phyloP scores from a whole-genome alignment of 1,140 invertebrate genomes.

The Fopius arisanus region DNA sequence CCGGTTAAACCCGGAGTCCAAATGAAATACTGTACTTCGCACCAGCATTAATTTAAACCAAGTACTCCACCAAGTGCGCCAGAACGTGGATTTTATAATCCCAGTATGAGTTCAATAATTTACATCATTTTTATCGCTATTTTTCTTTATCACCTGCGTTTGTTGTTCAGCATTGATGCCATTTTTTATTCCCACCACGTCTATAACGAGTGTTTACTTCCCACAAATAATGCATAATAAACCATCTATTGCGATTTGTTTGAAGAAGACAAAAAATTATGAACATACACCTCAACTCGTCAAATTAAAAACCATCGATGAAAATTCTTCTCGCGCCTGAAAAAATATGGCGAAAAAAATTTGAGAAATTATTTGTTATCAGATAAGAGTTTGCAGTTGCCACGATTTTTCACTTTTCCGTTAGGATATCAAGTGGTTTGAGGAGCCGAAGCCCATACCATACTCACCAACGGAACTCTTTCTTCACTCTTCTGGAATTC shows the following conservation, averaged over 20 bases:
- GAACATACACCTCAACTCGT: background rate
- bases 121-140: background rate
- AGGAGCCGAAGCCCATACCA: background rate
- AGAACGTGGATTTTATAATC: background rate
- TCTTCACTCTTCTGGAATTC: constrained; percentile 10
- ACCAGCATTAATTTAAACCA: background rate
- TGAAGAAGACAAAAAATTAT: too few relatives aligned
- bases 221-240: background rate
- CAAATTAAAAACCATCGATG: background rate
- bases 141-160: background rate
- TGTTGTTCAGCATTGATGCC: background rate
- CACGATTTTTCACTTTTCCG: background rate
- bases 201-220: background rate
- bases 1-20: background rate
- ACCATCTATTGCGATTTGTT: too few relatives aligned
- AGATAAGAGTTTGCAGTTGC: constrained; percentile 6
- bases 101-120: background rate
- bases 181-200: background rate
- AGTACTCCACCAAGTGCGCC: background rate
- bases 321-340: too few relatives aligned
- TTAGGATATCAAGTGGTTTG: background rate
- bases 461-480: background rate
- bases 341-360: background rate
- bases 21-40: constrained; percentile 5
- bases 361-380: background rate